Conservation (phyloP, 1,140 invertebrate genomes). For the Caenorhabditis elegans region DNA sequence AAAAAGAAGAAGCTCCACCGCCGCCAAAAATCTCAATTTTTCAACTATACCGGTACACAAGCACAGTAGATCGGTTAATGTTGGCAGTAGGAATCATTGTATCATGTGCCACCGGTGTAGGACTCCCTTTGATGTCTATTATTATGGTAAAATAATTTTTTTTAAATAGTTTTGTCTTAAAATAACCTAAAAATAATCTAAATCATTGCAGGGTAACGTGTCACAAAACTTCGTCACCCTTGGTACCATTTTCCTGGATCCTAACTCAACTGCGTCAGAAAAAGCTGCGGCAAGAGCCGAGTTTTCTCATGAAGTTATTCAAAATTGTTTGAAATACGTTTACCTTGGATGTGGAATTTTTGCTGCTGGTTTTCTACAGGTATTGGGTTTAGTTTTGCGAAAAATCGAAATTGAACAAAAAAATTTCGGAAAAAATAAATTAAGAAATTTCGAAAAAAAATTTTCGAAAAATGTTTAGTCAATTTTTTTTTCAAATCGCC, state of each 20-base stretch:
- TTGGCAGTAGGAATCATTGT: slow-evolving; percentile 39
- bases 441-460: background rate
- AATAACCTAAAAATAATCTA: background rate
- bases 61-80: slow-evolving; percentile 39
- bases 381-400: slow-evolving; percentile 3
- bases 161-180: background rate
- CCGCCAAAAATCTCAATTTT: slow-evolving; percentile 26
- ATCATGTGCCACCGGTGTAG: slow-evolving; percentile 42
- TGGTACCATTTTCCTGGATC: slow-evolving; percentile 4
- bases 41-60: slow-evolving; percentile 49
- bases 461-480: no score
- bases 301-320: slow-evolving; percentile 32
- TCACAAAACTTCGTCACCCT: slow-evolving; percentile 30
- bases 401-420: background rate
- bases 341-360: slow-evolving; percentile 49
- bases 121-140: slow-evolving; percentile 48
- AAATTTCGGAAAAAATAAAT: background rate
- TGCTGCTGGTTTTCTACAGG: slow-evolving; percentile 46
- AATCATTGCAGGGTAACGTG: slow-evolving; percentile 32
- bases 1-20: background rate
- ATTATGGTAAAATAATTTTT: slow-evolving; percentile 36
- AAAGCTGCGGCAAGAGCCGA: background rate
- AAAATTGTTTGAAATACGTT: slow-evolving; percentile 48
- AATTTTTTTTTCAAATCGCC: no score
- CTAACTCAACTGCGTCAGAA: background rate